These are phyloP conservation scores for Galleria mellonella DNA, from an alignment of 1,140 invertebrate species.

Conservation along the genomic window DNA sequence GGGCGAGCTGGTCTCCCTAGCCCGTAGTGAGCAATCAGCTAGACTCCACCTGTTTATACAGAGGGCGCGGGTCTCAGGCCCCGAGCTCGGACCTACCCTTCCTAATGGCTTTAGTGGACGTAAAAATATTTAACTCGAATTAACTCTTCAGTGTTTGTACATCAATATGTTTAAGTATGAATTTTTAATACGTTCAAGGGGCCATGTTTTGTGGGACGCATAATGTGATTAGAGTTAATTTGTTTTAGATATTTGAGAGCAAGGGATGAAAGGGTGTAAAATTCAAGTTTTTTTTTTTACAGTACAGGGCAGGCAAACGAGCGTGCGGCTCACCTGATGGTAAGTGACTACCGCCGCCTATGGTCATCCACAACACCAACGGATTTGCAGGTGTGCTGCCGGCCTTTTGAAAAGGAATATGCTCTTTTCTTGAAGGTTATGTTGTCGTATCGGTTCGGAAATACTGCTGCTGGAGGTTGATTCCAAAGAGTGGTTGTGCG, in stretches of 20 bases:
- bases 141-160: slow-evolving; percentile 5
- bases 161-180: neutral
- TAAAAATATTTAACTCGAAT: slow-evolving; percentile 21
- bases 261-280: too few relatives aligned
- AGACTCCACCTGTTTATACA: slow-evolving; percentile 25
- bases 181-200: slow-evolving; percentile 1
- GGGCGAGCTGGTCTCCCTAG: neutral
- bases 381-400: too few relatives aligned
- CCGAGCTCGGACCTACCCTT: slow-evolving; percentile 6
- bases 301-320: too few relatives aligned
- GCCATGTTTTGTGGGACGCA: neutral
- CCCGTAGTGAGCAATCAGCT: slow-evolving; percentile 1
- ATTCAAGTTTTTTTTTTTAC: too few relatives aligned
- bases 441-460: too few relatives aligned
- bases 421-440: too few relatives aligned
- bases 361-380: too few relatives aligned
- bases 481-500: too few relatives aligned
- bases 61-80: neutral
- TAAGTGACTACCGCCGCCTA: too few relatives aligned
- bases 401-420: too few relatives aligned
- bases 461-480: too few relatives aligned
- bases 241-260: neutral
- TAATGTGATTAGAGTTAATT: neutral
- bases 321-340: too few relatives aligned
- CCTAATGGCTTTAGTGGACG: slow-evolving; percentile 28